Evolutionary conservation across 1,140 invertebrate species (phyloP), one percentile per base, ranked within the genome.

Genomic region (Hycleus cichorii): DNA sequence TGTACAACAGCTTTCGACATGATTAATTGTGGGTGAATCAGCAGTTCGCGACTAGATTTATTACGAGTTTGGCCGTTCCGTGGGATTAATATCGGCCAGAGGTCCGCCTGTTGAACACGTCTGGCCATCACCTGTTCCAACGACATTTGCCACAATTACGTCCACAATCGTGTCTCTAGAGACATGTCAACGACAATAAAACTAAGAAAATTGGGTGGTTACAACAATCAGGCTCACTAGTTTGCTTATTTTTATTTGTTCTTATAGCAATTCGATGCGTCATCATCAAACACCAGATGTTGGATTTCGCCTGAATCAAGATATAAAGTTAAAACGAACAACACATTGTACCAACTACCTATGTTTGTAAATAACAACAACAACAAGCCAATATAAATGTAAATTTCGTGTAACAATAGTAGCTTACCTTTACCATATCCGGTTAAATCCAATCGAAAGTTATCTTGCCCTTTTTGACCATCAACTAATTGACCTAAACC

Each of bases 401-500:
- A 67, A 67, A 67, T 67, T 32, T 57, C 56, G 52, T 45, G 43
- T 44, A 55, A 42, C 45, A 11, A 47, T 11, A 18, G 18, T n/a
- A 57, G 48, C 27, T 78, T 73, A 88, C 86, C 85, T 82, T 85
- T 87, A 40, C 85, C 86, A 60, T 83, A 77, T 53, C 82, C 84
- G 63, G 78, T 78, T 53, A 79, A 69, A 72, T 89, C 86, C n/a
- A 81, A 74, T 63, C 85, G 81, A 75, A 92, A 93, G 78, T 93
- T 89, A 58, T 90, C 87, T 46, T 82, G 77, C 44, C 91, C 91
- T 60, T 79, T 80, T 62, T 83, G 81, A 7, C 93, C 93, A 73
- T 98, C 95, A n/a, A 88, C 87, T 45, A 98, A 80, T 73, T 95
- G 90, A 24, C 95, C 95, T 5, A 98, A 74, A 2, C 95, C 95